phyloP scores from a whole-genome alignment of 2,888 invertebrate species.

The Drosophila diplacantha region DNA sequence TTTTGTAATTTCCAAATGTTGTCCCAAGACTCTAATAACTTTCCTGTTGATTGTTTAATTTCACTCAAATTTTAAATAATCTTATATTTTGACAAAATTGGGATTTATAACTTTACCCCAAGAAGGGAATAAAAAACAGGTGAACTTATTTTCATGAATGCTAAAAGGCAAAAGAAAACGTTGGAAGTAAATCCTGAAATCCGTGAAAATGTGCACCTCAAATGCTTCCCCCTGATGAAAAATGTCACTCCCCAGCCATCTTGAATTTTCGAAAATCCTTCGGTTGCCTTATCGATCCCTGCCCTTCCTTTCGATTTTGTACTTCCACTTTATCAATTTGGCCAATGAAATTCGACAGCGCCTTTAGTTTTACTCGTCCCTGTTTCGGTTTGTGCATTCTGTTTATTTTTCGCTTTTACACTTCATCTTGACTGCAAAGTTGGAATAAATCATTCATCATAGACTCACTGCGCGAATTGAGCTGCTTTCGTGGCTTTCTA shows the following conservation, averaged over 20 bases:
- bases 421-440: conserved; percentile 13
- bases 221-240: conserved; percentile 44
- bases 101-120: too few relatives aligned
- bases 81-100: neutral
- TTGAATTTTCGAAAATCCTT: conserved; percentile 2
- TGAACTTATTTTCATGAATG: conserved; percentile 46
- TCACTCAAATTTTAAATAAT: neutral
- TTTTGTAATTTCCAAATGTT: too few relatives aligned
- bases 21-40: too few relatives aligned
- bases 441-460: conserved; percentile 57
- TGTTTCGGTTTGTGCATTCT: conserved; percentile 22
- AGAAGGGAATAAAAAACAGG: neutral
- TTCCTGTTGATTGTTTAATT: neutral
- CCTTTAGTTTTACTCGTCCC: conserved; percentile 26
- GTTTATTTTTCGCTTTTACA: conserved; percentile 1
- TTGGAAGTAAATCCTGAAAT: conserved; percentile 48
- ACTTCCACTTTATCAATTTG: conserved; percentile 69
- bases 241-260: neutral
- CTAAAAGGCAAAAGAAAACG: conserved; percentile 38
- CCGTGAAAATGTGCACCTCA: conserved; percentile 52
- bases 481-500: conserved; percentile 20
- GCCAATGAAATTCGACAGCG: conserved; percentile 66
- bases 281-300: conserved; percentile 40
- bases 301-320: conserved; percentile 57
- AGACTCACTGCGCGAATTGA: conserved; percentile 30